Evolutionary conservation across 2,113 vertebrate genomes (phyloP), one percentile per base, ranked within the genome.

Genomic region (Alethe diademata): DNA sequence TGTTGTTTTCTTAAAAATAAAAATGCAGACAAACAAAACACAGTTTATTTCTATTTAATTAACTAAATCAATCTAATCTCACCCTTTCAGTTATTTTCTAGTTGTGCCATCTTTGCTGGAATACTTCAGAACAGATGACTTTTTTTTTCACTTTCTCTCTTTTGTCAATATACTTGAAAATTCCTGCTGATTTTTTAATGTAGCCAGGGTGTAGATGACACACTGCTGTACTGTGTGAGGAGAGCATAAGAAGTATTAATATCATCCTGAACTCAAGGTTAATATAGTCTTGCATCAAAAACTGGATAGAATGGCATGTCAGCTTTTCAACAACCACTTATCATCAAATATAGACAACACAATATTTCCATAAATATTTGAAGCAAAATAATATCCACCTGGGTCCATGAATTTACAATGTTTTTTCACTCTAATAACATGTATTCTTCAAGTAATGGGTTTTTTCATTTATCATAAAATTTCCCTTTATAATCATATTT

Each of bases 281-380:
- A 97, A 97, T 96, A 90, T 33, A 96, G 66, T 92, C 75, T 57
- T 48, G 45, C 26, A 48, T 47, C 76, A 73, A 93, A 95, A 97
- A 78, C 40, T 72, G 47, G 67, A 91, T 47, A 91, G 61, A 93
- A 88, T 60, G 91, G 80, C 79, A 95, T 74, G 61, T 96, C 75
- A 91, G 86, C 60, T 98, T 93, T 97, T 94, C 72, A 96, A 83
- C 15, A 95, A 64, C 31, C n/a, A 94, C 88, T 96, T 96, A 91
- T 96, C 94, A 97, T 78, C 62, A 92, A 95, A 90, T 75, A 67
- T 76, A 90, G 90, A 96, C 92, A 97, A 43, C 53, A 91, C 62
- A 86, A 71, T 96, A 96, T 87, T 92, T 92, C 82, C 72, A 97
- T 96, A 95, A 97, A 96, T 96, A 96, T 95, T 96, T 79, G 33